These are phyloP conservation scores for Pimpla rufipes DNA, from an alignment of 2,888 invertebrate species.

Conservation along the genomic window DNA sequence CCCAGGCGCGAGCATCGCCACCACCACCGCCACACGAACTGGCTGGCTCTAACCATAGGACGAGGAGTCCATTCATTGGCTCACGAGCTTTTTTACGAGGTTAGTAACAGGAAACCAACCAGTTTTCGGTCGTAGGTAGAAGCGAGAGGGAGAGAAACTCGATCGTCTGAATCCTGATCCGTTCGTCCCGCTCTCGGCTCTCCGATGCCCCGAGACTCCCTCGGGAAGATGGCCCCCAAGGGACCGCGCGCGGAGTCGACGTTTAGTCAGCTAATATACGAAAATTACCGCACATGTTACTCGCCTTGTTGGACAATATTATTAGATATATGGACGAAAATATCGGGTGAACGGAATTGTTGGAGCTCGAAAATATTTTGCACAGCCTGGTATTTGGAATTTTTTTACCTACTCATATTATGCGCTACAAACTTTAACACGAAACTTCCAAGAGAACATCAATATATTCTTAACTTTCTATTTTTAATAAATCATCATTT, in stretches of 20 bases:
- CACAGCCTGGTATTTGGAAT: neutral
- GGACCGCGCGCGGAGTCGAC: slow-evolving; percentile 75
- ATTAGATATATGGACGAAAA: neutral
- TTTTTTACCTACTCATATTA: neutral
- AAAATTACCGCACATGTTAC: slow-evolving; percentile 60
- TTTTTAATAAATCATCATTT: too few relatives aligned
- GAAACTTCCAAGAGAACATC: too few relatives aligned
- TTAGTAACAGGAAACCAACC: slow-evolving; percentile 78
- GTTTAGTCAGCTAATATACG: slow-evolving; percentile 80
- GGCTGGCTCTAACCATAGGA: slow-evolving; percentile 6
- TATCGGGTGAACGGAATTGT: neutral
- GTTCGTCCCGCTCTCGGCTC: slow-evolving; percentile 72
- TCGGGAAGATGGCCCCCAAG: slow-evolving; percentile 80
- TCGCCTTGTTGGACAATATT: slow-evolving; percentile 13
- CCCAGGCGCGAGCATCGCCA: slow-evolving; percentile 13
- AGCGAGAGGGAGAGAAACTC: slow-evolving; percentile 74
- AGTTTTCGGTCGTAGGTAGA: slow-evolving; percentile 38
- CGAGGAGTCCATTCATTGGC: slow-evolving; percentile 70
- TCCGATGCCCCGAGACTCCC: slow-evolving; percentile 71
- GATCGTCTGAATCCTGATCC: slow-evolving; percentile 75
- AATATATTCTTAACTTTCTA: too few relatives aligned
- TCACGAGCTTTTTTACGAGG: slow-evolving; percentile 75
- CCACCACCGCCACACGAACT: neutral
- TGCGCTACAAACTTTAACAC: too few relatives aligned
- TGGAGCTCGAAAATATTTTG: neutral